Evolutionary conservation across 2,888 invertebrate species (phyloP), one percentile per base, ranked within the genome.

Genomic region (Gastracanthus pulcherrimus): DNA sequence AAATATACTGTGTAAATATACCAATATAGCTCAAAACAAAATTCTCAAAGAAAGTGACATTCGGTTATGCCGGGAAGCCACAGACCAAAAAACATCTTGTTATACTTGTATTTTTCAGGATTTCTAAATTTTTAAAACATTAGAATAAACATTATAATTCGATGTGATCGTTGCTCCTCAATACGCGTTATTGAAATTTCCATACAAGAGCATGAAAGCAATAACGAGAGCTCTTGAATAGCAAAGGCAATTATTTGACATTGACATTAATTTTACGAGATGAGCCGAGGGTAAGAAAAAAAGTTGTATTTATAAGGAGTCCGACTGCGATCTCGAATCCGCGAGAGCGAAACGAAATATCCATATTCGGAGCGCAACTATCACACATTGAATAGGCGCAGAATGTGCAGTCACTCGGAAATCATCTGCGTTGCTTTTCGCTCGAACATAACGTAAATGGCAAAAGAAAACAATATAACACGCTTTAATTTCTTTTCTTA

Each of bases 251-350:
- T 31, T 34, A 19, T 13, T 60, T 58, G 71, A 76, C 81, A 76
- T 71, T 81, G 81, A 81, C 76, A 81, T 81, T 76, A 81, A 81
- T 81, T 60, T 58, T 45, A 71, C 31, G 45, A 58, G 74, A 74
- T 71, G 76, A 71, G 66, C 6, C 19, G 16, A 36, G 31, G 5
- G 38, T 41, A 9, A 9, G n/a, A 45, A n/a, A 48, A 60, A 60
- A 31, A 60, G n/a, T 29, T 60, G 19, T 60, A 31, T 79, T 19
- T 72, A 72, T 45, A 72, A 29, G 78, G 70, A 62, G 36, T 51
- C 11, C 16, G 48, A 6, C 19, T 19, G 36, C 34, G 64, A 79
- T 72, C 34, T 79, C 45, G 79, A 72, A 79, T 66, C 45, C 41
- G 26, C 62, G 75, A 70, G 75, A 76, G 70, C 64, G 66, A 76